Conservation (phyloP, 1,140 invertebrate species). For the Philopotamus ludificatus region DNA sequence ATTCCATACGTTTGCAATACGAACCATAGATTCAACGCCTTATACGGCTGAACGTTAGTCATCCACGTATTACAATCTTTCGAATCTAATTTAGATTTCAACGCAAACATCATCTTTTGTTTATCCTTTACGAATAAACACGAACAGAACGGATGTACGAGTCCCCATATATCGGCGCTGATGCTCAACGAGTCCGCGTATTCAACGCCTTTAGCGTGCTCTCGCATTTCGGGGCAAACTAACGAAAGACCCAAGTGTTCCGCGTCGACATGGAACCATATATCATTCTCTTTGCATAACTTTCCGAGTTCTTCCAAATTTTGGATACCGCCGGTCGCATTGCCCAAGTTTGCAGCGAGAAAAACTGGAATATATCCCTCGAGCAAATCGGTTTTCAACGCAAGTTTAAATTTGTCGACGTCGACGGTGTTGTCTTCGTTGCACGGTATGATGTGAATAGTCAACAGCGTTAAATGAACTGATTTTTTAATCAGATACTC, state of each 20-base stretch:
- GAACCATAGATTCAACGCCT: constrained; percentile 88
- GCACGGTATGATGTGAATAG: constrained; percentile 82
- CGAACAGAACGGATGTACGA: constrained; percentile 89
- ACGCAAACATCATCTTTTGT: no score
- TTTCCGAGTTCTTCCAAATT: constrained; percentile 79
- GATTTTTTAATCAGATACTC: constrained; percentile 83
- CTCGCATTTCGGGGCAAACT: constrained; percentile 80
- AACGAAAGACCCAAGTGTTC: constrained; percentile 84
- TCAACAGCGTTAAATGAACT: constrained; percentile 87
- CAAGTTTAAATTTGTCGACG: no score
- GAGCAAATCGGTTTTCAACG: constrained; percentile 75
- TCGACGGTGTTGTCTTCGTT: constrained; percentile 76
- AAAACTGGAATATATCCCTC: constrained; percentile 84
- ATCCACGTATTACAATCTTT: constrained; percentile 55
- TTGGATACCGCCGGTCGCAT: constrained; percentile 82
- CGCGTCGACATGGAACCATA: constrained; percentile 74
- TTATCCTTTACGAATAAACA: constrained; percentile 85
- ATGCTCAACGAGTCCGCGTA: constrained; percentile 89
- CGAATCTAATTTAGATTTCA: no score
- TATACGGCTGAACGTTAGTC: constrained; percentile 54
- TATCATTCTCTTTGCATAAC: constrained; percentile 66
- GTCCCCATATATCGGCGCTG: constrained; percentile 91
- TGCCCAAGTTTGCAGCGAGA: constrained; percentile 76
- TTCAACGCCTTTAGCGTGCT: constrained; percentile 74
- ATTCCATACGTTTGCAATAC: constrained; percentile 82